phyloP scores from a whole-genome alignment of 2,888 invertebrate species.

The Clistopyga incitator region DNA sequence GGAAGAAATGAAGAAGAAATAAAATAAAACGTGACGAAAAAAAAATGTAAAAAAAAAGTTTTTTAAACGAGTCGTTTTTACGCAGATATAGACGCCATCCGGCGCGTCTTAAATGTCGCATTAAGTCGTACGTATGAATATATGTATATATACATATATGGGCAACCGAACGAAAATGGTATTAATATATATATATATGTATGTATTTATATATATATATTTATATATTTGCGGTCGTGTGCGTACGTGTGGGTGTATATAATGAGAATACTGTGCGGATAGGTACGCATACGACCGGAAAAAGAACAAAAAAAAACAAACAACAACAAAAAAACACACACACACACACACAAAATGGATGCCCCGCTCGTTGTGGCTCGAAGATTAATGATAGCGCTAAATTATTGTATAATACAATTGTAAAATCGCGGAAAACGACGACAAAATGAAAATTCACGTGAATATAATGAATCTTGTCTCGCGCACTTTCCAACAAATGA shows the following conservation, averaged over 20 bases:
- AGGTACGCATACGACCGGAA: constrained; percentile 67
- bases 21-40: constrained; percentile 55
- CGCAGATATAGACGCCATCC: constrained; percentile 70
- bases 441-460: constrained; percentile 26
- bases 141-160: constrained; percentile 59
- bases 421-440: constrained; percentile 18
- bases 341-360: constrained; percentile 3
- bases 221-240: constrained; percentile 61
- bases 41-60: constrained; percentile 52
- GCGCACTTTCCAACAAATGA: constrained; percentile 52
- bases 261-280: constrained; percentile 56
- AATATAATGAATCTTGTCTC: constrained; percentile 35
- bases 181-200: constrained; percentile 56
- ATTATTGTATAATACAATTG: constrained; percentile 48
- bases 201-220: constrained; percentile 30
- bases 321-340: neutral
- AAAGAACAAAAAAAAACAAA: constrained; percentile 40
- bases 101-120: constrained; percentile 71
- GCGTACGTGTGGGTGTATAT: constrained; percentile 66
- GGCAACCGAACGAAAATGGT: constrained; percentile 19
- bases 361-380: constrained; percentile 56
- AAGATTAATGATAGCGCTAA: constrained; percentile 61
- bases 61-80: constrained; percentile 74
- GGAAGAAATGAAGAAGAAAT: constrained; percentile 9
- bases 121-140: constrained; percentile 67